Base-by-base conservation (phyloP, 1,140 invertebrate genomes). In the Caenorhabditis briggsae region DNA sequence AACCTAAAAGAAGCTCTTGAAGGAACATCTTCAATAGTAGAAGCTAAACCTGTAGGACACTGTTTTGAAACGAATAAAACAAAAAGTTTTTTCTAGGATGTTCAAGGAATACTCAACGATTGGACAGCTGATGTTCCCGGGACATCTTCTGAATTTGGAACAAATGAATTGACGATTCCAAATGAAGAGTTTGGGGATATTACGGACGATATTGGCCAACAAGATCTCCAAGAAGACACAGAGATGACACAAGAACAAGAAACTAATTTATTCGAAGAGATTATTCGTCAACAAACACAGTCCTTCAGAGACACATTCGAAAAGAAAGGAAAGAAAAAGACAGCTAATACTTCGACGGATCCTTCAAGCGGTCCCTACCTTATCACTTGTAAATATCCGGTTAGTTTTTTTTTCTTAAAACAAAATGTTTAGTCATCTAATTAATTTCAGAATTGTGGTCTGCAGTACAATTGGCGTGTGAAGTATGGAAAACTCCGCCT, bases 381-480 rank as follows among this genome's bases (percentile, higher is more conserved):
- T 9, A 78, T 78, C 14, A 23, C 43, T 0, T 78, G 70, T n/a
- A 78, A 78, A n/a, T 78, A 50, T 78, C 70, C 70, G 46, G 70
- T 78, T 11, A 78, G 43, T 78, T 7, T n/a, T 50, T 78, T 11
- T 58, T 20, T n/a, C 16, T 20, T 11, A 9, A 58, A 58, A n/a
- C 33, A 33, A 33, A 33, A 33, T 33, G 33, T 33, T 33, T 3
- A 33, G 33, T 33, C 33, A 33, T 33, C 33, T 33, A 33, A 33
- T 33, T 33, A 33, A 33, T n/a, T 70, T 48, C 70, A 78, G 70
- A 46, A 46, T 16, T 78, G 70, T 23, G 70, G 70, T 20, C 70
- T 78, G n/a, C 43, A 50, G 23, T 78, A 78, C 70, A 78, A 78
- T 53, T 78, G 70, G 70, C 70, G 70, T 78, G 70, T 78, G 5